Evolutionary conservation across 2,888 invertebrate species (phyloP).

Genomic region (Therioaphis trifolii): DNA sequence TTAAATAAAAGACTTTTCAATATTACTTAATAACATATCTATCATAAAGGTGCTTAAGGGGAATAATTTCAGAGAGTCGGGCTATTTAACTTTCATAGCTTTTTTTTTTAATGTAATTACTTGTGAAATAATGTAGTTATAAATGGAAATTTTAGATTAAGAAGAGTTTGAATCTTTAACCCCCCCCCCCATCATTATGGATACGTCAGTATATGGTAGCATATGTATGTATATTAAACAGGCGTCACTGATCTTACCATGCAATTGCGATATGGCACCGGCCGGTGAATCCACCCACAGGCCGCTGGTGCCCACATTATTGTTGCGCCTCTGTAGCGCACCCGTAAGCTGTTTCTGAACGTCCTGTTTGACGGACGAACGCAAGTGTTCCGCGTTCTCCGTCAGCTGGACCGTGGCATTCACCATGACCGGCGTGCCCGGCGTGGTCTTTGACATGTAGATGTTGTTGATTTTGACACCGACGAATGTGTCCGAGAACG

Average conservation of each 20-base stretch:
- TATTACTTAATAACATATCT: too few species aligned
- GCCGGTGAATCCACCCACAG: conserved; percentile 85
- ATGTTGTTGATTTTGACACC: conserved; percentile 83
- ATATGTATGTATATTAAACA: background rate
- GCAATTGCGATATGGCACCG: conserved; percentile 81
- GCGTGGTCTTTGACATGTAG: conserved; percentile 71
- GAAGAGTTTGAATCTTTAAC: too few species aligned
- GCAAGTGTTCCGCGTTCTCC: conserved; percentile 75
- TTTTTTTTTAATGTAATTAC: too few species aligned
- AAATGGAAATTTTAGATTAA: too few species aligned
- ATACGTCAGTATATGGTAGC: background rate
- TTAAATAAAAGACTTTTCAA: too few species aligned
- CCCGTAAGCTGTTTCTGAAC: conserved; percentile 86
- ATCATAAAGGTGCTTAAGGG: too few species aligned
- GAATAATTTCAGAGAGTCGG: too few species aligned
- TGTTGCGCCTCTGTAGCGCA: conserved; percentile 83
- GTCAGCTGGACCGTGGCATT: conserved; percentile 86
- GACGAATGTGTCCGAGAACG: conserved; percentile 87
- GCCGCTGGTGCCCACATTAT: conserved; percentile 88
- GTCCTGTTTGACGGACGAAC: conserved; percentile 74
- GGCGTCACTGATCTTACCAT: conserved; percentile 70
- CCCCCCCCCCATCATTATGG: too few species aligned
- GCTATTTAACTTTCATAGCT: too few species aligned
- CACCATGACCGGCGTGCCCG: conserved; percentile 76
- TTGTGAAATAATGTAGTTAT: too few species aligned